Base-by-base conservation (phyloP, 2,113 vertebrate genomes). In the Amia ocellicauda region DNA sequence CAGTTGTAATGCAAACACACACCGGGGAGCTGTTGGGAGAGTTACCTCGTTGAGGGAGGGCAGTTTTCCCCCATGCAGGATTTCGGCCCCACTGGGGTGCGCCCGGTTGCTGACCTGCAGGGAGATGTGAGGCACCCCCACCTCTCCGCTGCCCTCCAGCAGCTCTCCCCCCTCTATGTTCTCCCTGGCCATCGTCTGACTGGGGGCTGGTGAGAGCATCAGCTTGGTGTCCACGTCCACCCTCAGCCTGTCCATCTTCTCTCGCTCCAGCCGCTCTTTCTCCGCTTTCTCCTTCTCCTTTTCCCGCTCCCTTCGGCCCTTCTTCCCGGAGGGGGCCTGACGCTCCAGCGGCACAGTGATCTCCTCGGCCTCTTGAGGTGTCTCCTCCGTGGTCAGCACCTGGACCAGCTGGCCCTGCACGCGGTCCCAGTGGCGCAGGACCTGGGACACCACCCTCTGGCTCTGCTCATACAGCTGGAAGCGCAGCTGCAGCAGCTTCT, bases 381-480 rank as follows among this genome's bases (percentile, higher is more conserved):
- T 0, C 0, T 90, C 87, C 1, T 90, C 85, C 0, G 31, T 2
- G 3, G 62, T 63, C 0, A 69, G 0, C 0, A 84, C 76, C 1
- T 68, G 75, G 29, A 85, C n/a, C 45, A 90, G 55, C 0, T 72
- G 1, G 3, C 88, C 84, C 36, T 76, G 87, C 20, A 64, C 72
- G 7, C 91, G 84, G 82, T 99, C 90, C 96, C 94, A 98, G 78
- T 66, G 75, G 0, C 70, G 67, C 55, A 94, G 73, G 52, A 91
- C 68, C 58, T 74, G 76, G 0, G 57, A 4, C 1, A 98, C 52
- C 0, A 85, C 80, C 11, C 75, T 80, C 69, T 85, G 81, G 0
- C 10, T 85, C 23, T 80, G 55, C 55, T 97, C 87, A 0, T 93
- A 96, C 7, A 40, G 58, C 56, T 59, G 71, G 68, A 97, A 95